Evolutionary conservation across 1,140 invertebrate genomes (phyloP).

Genomic region (Heliconius himera): DNA sequence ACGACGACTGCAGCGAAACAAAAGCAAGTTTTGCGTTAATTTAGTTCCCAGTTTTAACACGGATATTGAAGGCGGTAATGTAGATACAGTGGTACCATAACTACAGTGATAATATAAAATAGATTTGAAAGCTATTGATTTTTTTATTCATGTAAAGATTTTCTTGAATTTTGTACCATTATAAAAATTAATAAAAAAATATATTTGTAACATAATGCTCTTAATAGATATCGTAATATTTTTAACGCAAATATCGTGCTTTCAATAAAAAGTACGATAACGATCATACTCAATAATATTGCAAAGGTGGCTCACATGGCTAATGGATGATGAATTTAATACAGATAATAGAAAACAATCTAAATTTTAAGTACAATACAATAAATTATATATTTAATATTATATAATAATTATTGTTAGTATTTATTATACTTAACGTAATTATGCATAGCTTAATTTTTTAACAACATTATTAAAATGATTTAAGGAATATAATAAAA

Average conservation of each 20-base stretch:
- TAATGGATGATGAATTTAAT: neutral
- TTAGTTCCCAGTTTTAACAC: slow-evolving; percentile 66
- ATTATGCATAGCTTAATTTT: no score
- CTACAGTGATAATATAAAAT: neutral
- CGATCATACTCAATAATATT: neutral
- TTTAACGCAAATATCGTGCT: neutral
- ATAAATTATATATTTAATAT: neutral
- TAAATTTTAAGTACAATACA: neutral
- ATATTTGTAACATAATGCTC: neutral
- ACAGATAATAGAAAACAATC: neutral
- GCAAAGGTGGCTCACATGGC: neutral
- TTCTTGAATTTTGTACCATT: neutral
- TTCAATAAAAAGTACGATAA: slow-evolving; percentile 2
- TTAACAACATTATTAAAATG: no score
- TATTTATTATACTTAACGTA: no score
- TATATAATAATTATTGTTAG: no score
- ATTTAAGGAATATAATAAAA: no score
- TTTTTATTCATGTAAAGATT: neutral
- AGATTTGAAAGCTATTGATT: neutral
- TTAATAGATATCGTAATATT: neutral
- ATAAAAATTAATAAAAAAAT: neutral
- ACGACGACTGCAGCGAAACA: slow-evolving; percentile 75
- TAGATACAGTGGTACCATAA: slow-evolving; percentile 33
- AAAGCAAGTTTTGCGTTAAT: slow-evolving; percentile 54
- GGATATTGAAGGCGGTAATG: slow-evolving; percentile 49